phyloP scores from a whole-genome alignment of 2,888 invertebrate genomes.

The Cerastis rubricosa region DNA sequence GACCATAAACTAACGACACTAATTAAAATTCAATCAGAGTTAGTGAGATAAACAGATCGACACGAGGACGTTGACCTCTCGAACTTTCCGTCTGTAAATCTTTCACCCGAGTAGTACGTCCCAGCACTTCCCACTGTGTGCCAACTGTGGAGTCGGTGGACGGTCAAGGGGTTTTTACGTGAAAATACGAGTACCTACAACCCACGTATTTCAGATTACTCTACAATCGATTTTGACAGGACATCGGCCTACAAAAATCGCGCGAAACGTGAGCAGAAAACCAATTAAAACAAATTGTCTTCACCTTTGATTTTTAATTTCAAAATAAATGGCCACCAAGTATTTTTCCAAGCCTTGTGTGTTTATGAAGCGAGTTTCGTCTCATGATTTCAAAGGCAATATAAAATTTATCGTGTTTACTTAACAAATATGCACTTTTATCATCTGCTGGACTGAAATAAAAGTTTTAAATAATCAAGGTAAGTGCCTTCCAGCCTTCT shows the following conservation, averaged over 20 bases:
- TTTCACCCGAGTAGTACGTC: conserved; percentile 58
- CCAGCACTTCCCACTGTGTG: conserved; percentile 61
- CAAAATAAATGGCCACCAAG: conserved; percentile 47
- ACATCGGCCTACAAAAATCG: conserved; percentile 52
- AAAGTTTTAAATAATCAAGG: conserved; percentile 81
- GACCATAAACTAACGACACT: conserved; percentile 37
- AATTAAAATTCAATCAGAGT: conserved; percentile 61
- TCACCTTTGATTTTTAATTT: conserved; percentile 36
- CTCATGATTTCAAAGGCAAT: conserved; percentile 75
- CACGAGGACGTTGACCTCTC: conserved; percentile 64
- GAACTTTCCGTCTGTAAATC: conserved; percentile 72
- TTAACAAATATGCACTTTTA: conserved; percentile 80
- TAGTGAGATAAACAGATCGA: conserved; percentile 35
- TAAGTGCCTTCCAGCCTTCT: conserved; percentile 76
- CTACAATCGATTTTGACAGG: conserved; percentile 44
- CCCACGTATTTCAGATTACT: conserved; percentile 48
- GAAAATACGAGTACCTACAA: conserved; percentile 21
- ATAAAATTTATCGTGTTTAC: conserved; percentile 79
- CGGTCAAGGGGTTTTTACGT: conserved; percentile 50
- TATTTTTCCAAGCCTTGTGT: conserved; percentile 60
- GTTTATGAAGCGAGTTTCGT: conserved; percentile 52
- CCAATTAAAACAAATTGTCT: conserved; percentile 20
- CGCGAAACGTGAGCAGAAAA: conserved; percentile 30
- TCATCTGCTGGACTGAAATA: conserved; percentile 75
- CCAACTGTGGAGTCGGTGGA: conserved; percentile 50